Evolutionary conservation across 2,113 vertebrate species (phyloP), one percentile per base, ranked within the genome.

Genomic region (Plecotus auritus): DNA sequence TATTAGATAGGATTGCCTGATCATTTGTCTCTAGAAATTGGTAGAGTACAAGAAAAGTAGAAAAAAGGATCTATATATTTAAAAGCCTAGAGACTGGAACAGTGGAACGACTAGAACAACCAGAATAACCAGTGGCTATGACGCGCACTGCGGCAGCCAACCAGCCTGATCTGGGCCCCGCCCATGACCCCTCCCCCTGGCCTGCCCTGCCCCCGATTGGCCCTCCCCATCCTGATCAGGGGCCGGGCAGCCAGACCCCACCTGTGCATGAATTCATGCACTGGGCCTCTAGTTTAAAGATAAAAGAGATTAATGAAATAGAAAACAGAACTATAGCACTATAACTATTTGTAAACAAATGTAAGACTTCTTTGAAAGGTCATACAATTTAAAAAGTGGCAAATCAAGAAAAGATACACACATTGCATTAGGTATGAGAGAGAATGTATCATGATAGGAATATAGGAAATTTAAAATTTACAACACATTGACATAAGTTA

Each of bases 301-400:
- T 30, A 54, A 92, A 82, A 85, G 69, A 92, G 77, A 80, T 84
- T 23, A 85, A 88, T 85, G 54, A 91, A 67, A 85, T 82, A 28
- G 13, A 80, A 78, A 86, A 64, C 10, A 82, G 20, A 88, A 72
- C 69, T 90, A 2, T 54, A 86, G 17, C 1, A 59, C 0, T 70
- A 1, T 82, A 92, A 70, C 9, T 42, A 85, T 82, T 88, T 85
- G 22, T 77, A 85, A 78, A 45, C 90, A 80, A 86, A 49, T 69
- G 7, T 20, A 80, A 37, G 73, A 37, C 42, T 89, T 89, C 74
- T 93, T 95, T 92, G 90, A 61, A 95, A 88, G 35, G 16, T 76
- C 4, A 0, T 47, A 23, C 4, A 56, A 12, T 37, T 87, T 73
- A 72, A 54, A 91, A 92, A 82, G 82, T 76, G 23, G 66, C 49